These are phyloP conservation scores for Psophia crepitans DNA, from an alignment of 2,113 vertebrate species.

Conservation along the genomic window DNA sequence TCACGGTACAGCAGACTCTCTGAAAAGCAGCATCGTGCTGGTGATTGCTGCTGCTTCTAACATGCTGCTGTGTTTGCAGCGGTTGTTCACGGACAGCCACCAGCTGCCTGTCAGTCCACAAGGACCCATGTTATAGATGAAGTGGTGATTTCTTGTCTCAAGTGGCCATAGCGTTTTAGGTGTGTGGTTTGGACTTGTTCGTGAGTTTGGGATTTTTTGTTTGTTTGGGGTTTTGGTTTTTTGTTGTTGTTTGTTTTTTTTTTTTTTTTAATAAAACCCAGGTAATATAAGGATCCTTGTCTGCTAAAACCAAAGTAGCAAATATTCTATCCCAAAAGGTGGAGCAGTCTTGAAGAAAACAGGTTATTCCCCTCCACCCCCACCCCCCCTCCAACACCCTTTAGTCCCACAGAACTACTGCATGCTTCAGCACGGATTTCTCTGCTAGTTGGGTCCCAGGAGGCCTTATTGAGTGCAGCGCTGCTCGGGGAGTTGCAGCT, in stretches of 20 bases:
- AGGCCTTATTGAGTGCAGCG: constrained; percentile 79
- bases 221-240: not conserved
- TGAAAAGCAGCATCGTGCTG: constrained; percentile 12
- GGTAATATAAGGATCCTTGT: not conserved
- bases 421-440: constrained; percentile 82
- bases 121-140: not conserved
- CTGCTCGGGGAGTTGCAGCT: constrained; percentile 84
- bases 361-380: constrained; percentile 17
- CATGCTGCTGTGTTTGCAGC: not conserved
- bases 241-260: not conserved
- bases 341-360: constrained; percentile 76
- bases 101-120: not conserved
- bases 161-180: not conserved
- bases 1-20: constrained; percentile 27
- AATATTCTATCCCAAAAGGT: constrained; percentile 80
- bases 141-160: constrained; percentile 4
- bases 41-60: constrained; percentile 38
- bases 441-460: constrained; percentile 89
- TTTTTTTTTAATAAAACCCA: not conserved
- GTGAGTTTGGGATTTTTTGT: not conserved
- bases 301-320: constrained; percentile 50
- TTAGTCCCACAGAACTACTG: constrained; percentile 62
- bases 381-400: not conserved
- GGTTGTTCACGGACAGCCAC: not conserved
- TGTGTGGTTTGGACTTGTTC: not conserved